Conservation (phyloP, 2,797 vertebrate species). For the Eremophila alpestris region DNA sequence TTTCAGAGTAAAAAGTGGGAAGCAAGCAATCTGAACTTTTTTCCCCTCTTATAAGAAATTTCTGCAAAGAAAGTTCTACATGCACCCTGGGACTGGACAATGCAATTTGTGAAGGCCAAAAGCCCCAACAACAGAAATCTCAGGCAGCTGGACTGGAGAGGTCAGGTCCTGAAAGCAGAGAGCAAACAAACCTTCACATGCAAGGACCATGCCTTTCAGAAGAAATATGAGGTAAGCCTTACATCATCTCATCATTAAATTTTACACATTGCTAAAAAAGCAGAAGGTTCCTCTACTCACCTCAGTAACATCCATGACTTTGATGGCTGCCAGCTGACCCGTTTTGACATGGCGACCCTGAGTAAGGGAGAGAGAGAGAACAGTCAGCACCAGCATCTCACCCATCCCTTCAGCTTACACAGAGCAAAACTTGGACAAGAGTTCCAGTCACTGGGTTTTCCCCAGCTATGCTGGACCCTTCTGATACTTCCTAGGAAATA, state of each 20-base stretch:
- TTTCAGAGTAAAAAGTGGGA: background rate
- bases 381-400: background rate
- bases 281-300: constrained; percentile 76
- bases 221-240: background rate
- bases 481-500: background rate
- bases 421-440: background rate
- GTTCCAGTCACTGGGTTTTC: background rate
- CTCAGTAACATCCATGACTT: constrained; percentile 99
- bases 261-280: background rate
- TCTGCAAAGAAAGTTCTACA: background rate
- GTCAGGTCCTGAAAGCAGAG: background rate
- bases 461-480: background rate
- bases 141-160: background rate
- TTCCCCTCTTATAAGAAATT: background rate
- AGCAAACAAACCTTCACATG: background rate
- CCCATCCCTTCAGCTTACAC: background rate
- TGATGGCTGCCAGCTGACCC: constrained; percentile 97
- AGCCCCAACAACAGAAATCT: background rate
- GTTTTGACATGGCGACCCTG: constrained; percentile 99
- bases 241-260: background rate
- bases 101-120: background rate
- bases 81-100: background rate
- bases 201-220: background rate
- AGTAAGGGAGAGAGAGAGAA: constrained; percentile 51
- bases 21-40: background rate